Percentiles rank a stretch among this genome's conserved stretches.
phyloP scores from a whole-genome alignment of 2,797 vertebrate species.

The Rousettus madagascariensis region DNA sequence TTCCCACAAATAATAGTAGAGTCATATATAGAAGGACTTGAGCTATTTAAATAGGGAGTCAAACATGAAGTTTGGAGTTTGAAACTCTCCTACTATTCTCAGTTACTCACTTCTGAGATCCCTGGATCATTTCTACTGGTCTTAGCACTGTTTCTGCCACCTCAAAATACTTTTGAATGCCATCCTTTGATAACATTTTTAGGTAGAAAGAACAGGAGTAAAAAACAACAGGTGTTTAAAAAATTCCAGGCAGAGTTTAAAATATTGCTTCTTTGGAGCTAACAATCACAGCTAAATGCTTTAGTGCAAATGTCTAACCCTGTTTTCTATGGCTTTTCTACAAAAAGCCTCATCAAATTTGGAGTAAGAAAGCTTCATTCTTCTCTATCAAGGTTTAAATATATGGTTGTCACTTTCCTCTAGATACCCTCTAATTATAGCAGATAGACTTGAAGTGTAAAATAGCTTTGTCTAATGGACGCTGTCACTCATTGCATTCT shows the following conservation, averaged over 20 bases:
- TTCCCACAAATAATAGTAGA: not conserved
- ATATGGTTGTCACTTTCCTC: constrained; percentile 73
- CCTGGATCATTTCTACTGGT: not conserved
- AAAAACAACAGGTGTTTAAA: constrained; percentile 5
- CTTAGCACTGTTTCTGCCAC: constrained; percentile 29
- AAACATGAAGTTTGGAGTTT: not conserved
- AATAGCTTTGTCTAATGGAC: constrained; percentile 73
- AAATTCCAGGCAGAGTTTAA: constrained; percentile 42
- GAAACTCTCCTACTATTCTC: not conserved
- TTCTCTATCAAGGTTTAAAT: constrained; percentile 72
- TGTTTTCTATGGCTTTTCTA: constrained; percentile 63
- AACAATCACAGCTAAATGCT: constrained; percentile 33
- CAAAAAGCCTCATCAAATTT: constrained; percentile 57
- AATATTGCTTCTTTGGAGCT: constrained; percentile 38
- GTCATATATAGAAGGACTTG: not conserved
- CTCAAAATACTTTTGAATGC: not conserved
- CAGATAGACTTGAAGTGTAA: constrained; percentile 73
- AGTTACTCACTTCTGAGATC: constrained; percentile 1
- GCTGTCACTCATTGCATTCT: constrained; percentile 62
- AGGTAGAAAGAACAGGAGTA: not conserved
- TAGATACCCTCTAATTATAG: constrained; percentile 77
- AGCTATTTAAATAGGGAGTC: not conserved
- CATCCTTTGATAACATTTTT: constrained; percentile 43
- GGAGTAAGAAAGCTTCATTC: constrained; percentile 65
- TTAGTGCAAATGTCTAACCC: constrained; percentile 25